Base-by-base conservation (phyloP, 2,113 vertebrate species). In the Petaurus breviceps region DNA sequence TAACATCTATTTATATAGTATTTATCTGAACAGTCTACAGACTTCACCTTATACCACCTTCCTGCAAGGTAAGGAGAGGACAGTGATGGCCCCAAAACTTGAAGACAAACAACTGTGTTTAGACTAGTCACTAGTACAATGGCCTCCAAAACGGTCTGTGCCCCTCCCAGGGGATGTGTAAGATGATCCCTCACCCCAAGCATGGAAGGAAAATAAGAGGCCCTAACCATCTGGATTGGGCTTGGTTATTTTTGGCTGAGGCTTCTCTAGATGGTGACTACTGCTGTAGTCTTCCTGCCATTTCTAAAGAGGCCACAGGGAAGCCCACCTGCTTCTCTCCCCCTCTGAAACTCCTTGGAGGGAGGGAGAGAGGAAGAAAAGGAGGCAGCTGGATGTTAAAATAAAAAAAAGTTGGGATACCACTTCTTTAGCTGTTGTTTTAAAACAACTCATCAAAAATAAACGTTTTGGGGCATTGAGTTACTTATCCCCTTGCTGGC, bases 1-100 rank as follows among this genome's bases (percentile, higher is more conserved):
- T 94, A 93, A 92, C 25, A 47, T 92, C n/a, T 53, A 92, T 89
- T 91, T 92, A 92, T 90, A 50, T 23, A 12, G 61, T 4, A 12
- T 95, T 92, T 28, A 47, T 94, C 90, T 93, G 90, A 77, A 89
- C 90, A 49, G 26, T 49, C 61, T 68, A 54, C n/a, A 97, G 96
- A 96, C 0, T 0, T 37, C 55, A 94, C n/a, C 89, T 95, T 92
- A 92, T 93, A 51, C 31, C 51, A 47, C 92, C 68, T 89, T 89
- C n/a, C 92, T 46, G 10, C 50, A 61, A 55, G 50, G 93, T 43
- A 25, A 25, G 46, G 28, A 92, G 89, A 25, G 22, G 51, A 37
- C 22, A 91, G 51, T 46, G 50, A 51, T 53, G 53, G 92, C 28
- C 26, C 3, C 8, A 9, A 7, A 31, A 28, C 61, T 52, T 19